These are phyloP conservation scores for Balaeniceps rex DNA, from an alignment of 2,113 vertebrate genomes.

Conservation along the genomic window DNA sequence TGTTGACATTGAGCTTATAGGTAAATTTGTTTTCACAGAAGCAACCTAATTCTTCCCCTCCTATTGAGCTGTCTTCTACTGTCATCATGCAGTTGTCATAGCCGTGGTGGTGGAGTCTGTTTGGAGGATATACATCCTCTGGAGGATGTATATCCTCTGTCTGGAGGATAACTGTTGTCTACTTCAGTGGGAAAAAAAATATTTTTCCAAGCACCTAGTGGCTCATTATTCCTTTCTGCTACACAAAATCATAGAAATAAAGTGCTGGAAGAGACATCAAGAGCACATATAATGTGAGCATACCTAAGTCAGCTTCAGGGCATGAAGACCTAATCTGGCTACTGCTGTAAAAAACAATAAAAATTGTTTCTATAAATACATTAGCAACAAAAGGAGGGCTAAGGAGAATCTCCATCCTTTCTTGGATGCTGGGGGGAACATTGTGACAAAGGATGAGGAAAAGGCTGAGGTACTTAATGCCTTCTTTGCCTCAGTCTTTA, in stretches of 20 bases:
- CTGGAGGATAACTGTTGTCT: not conserved
- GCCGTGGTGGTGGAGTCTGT: not conserved
- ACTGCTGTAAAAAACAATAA: no score
- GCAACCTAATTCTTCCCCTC: not conserved
- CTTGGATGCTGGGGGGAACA: no score
- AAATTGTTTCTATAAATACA: no score
- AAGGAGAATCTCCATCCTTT: no score
- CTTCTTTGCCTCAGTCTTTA: no score
- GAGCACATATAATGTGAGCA: accelerated
- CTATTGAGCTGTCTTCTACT: not conserved
- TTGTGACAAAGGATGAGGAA: no score
- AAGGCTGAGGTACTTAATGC: no score
- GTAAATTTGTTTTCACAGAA: not conserved
- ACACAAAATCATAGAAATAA: not conserved
- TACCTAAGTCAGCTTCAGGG: not conserved
- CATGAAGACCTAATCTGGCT: no score
- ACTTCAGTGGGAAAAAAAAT: not conserved
- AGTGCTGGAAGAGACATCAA: not conserved
- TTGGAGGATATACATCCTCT: not conserved
- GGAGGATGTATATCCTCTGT: no score
- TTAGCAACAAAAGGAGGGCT: no score
- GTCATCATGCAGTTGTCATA: not conserved
- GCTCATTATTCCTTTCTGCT: not conserved
- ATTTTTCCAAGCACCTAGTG: not conserved
- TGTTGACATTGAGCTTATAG: not conserved